A percentile compares a stretch with the other conserved stretches of the same genome.
phyloP scores from a whole-genome alignment of 2,797 vertebrate genomes.

The Chelon labrosus region DNA sequence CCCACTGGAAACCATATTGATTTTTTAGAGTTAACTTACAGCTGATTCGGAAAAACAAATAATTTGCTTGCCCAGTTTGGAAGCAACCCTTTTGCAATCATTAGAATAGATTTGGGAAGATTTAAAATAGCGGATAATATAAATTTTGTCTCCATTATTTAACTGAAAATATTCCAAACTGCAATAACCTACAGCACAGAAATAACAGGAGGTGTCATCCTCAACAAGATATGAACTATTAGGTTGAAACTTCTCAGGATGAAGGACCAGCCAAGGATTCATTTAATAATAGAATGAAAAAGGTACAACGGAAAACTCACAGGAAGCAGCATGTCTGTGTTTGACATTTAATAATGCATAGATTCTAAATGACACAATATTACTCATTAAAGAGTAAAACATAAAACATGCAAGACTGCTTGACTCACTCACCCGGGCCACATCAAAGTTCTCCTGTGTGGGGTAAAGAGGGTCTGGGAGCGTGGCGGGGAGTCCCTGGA shows the following conservation, averaged over 20 bases:
- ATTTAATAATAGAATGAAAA: not conserved
- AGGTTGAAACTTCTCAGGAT: not conserved
- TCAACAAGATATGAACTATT: not conserved
- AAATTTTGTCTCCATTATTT: too few relatives aligned
- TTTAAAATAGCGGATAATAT: too few relatives aligned
- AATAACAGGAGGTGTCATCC: not conserved
- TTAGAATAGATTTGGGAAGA: too few relatives aligned
- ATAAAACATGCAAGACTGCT: not conserved
- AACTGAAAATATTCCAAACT: too few relatives aligned
- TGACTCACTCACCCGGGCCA: constrained; percentile 82
- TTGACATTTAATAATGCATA: not conserved
- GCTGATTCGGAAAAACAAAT: too few relatives aligned
- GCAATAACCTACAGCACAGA: too few relatives aligned
- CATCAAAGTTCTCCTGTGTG: constrained; percentile 91
- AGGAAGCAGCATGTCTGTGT: not conserved
- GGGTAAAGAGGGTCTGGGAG: constrained; percentile 75
- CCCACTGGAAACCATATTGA: too few relatives aligned
- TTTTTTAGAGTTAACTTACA: too few relatives aligned
- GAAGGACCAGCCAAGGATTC: not conserved
- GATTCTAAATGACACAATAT: not conserved
- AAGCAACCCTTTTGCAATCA: too few relatives aligned
- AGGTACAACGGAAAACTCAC: not conserved
- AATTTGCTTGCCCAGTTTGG: too few relatives aligned
- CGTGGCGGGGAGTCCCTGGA: constrained; percentile 65
- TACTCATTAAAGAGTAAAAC: not conserved